Percentiles rank a stretch among this genome's conserved stretches.
Conservation (phyloP, 2,888 invertebrate species). For the Pristionchus maxplancki region DNA sequence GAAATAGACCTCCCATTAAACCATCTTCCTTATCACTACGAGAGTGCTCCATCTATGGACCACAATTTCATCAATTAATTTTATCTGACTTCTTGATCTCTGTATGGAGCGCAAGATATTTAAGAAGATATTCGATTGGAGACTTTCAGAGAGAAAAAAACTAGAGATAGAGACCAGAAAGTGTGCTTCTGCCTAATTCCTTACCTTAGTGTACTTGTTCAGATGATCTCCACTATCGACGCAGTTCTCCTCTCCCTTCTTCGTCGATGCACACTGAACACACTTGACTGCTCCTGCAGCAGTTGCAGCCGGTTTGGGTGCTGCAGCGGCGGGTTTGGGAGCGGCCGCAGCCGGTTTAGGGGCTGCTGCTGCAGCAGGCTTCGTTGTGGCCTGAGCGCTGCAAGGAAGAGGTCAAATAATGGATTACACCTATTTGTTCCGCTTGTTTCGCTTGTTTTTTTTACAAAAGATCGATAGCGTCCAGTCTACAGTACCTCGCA, state of each 20-base stretch:
- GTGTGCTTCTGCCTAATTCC: background rate
- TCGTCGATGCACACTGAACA: slow-evolving; percentile 17
- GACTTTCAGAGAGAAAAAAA: background rate
- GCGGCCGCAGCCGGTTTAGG: slow-evolving; percentile 3
- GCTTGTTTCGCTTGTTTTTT: background rate
- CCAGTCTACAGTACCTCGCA: background rate
- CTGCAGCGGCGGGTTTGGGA: background rate
- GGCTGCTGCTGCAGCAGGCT: slow-evolving; percentile 30
- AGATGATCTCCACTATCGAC: slow-evolving; percentile 33
- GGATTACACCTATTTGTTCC: background rate
- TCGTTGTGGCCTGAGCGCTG: background rate
- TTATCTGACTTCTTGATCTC: background rate
- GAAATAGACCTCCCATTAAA: slow-evolving; percentile 39
- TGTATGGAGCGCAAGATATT: no score
- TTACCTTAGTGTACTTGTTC: slow-evolving; percentile 1
- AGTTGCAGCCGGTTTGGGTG: background rate
- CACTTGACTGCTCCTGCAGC: slow-evolving; percentile 32
- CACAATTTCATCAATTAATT: background rate
- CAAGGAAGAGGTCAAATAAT: background rate
- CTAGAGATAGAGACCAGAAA: background rate
- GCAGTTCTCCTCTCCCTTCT: slow-evolving; percentile 44
- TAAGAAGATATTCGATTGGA: background rate
- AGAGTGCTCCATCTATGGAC: background rate
- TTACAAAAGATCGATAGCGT: background rate
- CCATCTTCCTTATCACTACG: background rate